phyloP scores from a whole-genome alignment of 2,113 vertebrate genomes.

The Amia ocellicauda region DNA sequence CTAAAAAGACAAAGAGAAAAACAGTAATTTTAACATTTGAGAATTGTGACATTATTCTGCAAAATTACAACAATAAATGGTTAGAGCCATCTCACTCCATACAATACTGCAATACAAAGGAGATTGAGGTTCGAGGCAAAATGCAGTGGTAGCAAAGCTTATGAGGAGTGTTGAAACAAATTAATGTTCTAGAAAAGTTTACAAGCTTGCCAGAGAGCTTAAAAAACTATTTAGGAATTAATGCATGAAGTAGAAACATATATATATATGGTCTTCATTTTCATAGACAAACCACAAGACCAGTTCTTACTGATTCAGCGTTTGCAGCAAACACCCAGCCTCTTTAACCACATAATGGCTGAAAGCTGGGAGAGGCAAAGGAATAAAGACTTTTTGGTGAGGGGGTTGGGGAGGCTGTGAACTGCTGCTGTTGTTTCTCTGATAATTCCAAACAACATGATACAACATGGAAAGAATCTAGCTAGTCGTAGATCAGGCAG shows the following conservation, averaged over 20 bases:
- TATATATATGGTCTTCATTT: conserved; percentile 9
- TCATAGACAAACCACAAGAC: not conserved
- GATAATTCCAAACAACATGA: not conserved
- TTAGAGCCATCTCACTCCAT: too few relatives aligned
- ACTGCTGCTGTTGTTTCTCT: not conserved
- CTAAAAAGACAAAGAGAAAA: too few relatives aligned
- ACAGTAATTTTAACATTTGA: too few relatives aligned
- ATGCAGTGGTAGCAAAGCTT: too few relatives aligned
- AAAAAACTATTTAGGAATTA: conserved; percentile 13
- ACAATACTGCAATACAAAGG: too few relatives aligned
- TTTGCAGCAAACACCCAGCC: not conserved
- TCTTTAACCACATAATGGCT: conserved; percentile 8
- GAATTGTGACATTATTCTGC: too few relatives aligned
- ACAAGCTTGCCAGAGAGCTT: not conserved
- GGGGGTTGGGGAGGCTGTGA: not conserved
- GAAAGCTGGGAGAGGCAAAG: not conserved
- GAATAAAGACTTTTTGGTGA: not conserved
- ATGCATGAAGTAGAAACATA: conserved; percentile 8
- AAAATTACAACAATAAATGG: too few relatives aligned
- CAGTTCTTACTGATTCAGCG: not conserved
- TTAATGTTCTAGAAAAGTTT: too few relatives aligned
- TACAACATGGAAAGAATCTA: not conserved
- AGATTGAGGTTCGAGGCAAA: too few relatives aligned
- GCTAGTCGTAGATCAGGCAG: not conserved
- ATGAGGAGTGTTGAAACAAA: too few relatives aligned